phyloP scores from a whole-genome alignment of 1,140 invertebrate genomes.

The Drosophila miranda region DNA sequence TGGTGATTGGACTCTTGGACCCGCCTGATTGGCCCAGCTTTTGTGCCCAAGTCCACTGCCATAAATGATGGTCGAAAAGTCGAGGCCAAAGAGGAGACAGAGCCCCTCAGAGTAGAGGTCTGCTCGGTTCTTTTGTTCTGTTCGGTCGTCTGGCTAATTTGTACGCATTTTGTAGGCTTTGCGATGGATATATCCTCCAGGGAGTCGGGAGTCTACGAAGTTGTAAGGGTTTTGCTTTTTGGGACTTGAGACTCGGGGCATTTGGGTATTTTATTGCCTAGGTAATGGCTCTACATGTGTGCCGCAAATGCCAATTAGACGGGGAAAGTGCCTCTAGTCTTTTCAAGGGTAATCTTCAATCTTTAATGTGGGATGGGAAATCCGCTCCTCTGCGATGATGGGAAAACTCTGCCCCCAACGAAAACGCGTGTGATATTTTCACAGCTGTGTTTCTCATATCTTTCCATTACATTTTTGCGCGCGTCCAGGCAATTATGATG shows the following conservation, averaged over 20 bases:
- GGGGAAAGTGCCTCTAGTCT: neutral
- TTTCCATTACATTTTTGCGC: constrained; percentile 4
- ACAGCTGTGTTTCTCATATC: constrained; percentile 2
- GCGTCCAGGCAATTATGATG: neutral
- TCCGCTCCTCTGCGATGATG: no score
- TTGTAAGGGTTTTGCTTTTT: constrained; percentile 24
- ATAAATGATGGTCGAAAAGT: constrained; percentile 45
- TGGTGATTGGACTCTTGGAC: constrained; percentile 61
- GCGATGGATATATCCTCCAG: constrained; percentile 11
- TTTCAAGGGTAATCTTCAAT: constrained; percentile 2
- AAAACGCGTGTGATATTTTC: no score
- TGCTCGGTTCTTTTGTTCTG: neutral
- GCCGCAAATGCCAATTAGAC: constrained; percentile 24
- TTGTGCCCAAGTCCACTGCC: constrained; percentile 37
- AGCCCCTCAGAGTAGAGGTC: constrained; percentile 59
- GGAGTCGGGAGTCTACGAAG: constrained; percentile 23
- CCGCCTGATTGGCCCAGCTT: constrained; percentile 55
- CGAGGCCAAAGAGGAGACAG: neutral
- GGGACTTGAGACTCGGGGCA: neutral
- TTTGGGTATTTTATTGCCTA: constrained; percentile 53
- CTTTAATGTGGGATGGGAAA: neutral
- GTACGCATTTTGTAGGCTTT: constrained; percentile 61
- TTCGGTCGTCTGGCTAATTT: constrained; percentile 63
- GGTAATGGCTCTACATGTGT: constrained; percentile 41
- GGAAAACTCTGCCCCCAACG: no score